Percentiles rank a stretch among this genome's conserved stretches.
These are phyloP conservation scores for Probaryconus sp. DNA, from an alignment of 1,140 invertebrate genomes.

Conservation along the genomic window DNA sequence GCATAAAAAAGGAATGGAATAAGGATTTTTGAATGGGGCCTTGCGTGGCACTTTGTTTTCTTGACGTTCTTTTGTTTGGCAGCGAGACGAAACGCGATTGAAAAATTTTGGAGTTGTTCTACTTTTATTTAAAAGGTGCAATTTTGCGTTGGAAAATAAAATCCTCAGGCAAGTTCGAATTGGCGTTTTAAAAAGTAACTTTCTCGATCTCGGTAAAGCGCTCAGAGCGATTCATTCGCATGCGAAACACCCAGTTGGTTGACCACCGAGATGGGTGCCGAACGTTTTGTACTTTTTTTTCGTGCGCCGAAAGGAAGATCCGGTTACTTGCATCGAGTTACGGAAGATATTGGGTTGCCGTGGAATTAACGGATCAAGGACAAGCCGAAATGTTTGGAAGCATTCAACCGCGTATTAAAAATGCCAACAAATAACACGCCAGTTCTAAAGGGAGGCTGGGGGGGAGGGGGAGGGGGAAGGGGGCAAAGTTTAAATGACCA, in stretches of 20 bases:
- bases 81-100: too few relatives aligned
- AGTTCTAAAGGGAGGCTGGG: constrained; percentile 5
- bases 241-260: constrained; percentile 44
- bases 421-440: constrained; percentile 51
- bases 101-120: too few relatives aligned
- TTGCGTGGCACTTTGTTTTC: too few relatives aligned
- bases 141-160: constrained; percentile 19
- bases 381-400: constrained; percentile 44
- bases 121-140: constrained; percentile 33
- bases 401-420: constrained; percentile 48
- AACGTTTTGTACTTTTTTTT: constrained; percentile 39
- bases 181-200: constrained; percentile 40
- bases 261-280: constrained; percentile 46
- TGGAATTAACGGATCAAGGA: constrained; percentile 53
- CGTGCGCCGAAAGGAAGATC: constrained; percentile 57
- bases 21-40: too few relatives aligned
- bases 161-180: constrained; percentile 4
- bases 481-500: constrained; percentile 45
- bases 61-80: too few relatives aligned
- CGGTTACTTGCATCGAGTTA: constrained; percentile 62
- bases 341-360: constrained; percentile 64
- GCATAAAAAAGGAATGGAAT: too few relatives aligned
- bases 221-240: constrained; percentile 35
- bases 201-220: constrained; percentile 43
- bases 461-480: neutral